Conservation (phyloP, 1,140 invertebrate genomes). For the Drosophila sproati region DNA sequence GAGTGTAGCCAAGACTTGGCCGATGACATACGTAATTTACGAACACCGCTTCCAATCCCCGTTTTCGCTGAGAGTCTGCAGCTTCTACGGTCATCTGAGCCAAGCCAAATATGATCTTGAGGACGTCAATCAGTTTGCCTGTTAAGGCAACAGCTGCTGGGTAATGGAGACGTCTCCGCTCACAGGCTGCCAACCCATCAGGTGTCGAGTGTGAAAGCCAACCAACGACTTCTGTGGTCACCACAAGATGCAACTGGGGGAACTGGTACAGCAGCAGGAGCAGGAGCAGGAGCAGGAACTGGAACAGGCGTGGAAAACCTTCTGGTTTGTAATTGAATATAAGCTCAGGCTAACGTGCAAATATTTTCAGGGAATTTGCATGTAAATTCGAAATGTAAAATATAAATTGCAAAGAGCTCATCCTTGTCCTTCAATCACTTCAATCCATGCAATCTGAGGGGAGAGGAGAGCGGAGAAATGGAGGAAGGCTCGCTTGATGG, state of each 20-base stretch:
- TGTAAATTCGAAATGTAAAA: constrained; percentile 78
- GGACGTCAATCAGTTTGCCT: neutral
- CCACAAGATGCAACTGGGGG: neutral
- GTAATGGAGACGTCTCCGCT: constrained; percentile 42
- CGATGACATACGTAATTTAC: no score
- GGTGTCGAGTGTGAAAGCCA: constrained; percentile 37
- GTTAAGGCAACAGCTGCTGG: constrained; percentile 25
- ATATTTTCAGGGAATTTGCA: constrained; percentile 42
- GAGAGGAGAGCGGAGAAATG: constrained; percentile 14
- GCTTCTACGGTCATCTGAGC: constrained; percentile 43
- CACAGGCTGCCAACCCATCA: constrained; percentile 13
- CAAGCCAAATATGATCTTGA: constrained; percentile 39
- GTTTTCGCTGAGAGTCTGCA: neutral
- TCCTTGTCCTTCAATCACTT: constrained; percentile 79
- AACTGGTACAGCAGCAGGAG: neutral
- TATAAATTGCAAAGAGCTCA: constrained; percentile 73
- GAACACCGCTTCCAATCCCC: no score
- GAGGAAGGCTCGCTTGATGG: constrained; percentile 66
- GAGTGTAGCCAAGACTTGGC: no score
- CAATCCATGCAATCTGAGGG: constrained; percentile 49
- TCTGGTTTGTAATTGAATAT: constrained; percentile 67
- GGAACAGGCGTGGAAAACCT: constrained; percentile 15
- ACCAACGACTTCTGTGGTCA: constrained; percentile 35
- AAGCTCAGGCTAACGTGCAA: constrained; percentile 50
- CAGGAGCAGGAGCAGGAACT: neutral